phyloP scores from a whole-genome alignment of 2,113 vertebrate species.

The Caloenas nicobarica region DNA sequence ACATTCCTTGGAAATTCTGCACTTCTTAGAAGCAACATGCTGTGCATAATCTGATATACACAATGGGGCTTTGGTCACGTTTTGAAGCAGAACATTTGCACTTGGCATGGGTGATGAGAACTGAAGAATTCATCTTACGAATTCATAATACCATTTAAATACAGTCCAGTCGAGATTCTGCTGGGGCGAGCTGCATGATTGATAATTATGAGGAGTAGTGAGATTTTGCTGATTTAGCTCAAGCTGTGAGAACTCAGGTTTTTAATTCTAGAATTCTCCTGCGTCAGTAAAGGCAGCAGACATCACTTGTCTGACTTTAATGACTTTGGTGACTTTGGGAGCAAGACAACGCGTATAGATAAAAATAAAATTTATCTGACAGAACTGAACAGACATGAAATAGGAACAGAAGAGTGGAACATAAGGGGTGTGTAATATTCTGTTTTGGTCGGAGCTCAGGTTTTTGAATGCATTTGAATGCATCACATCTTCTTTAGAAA shows the following conservation, averaged over 20 bases:
- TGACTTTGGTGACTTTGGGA: slow-evolving; percentile 22
- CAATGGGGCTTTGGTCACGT: not conserved
- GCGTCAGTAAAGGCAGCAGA: not conserved
- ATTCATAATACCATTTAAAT: not conserved
- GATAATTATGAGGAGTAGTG: not conserved
- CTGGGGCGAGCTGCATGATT: not conserved
- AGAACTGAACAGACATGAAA: not conserved
- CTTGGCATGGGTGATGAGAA: not conserved
- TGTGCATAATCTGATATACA: not conserved
- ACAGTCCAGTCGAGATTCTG: not conserved
- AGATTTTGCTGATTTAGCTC: slow-evolving; percentile 11
- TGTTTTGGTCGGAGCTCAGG: not conserved
- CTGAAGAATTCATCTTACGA: not conserved
- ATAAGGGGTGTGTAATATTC: not conserved
- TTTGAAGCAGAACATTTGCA: not conserved
- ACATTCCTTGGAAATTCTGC: not conserved
- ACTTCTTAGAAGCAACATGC: not conserved
- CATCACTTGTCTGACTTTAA: not conserved
- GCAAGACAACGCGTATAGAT: not conserved
- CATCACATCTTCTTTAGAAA: not conserved
- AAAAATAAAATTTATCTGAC: not conserved
- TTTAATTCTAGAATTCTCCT: not conserved
- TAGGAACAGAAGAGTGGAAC: not conserved
- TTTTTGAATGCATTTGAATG: not conserved
- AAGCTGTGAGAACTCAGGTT: not conserved